Evolutionary conservation across 2,888 invertebrate genomes (phyloP).

Genomic region (Sthenelais limicola): DNA sequence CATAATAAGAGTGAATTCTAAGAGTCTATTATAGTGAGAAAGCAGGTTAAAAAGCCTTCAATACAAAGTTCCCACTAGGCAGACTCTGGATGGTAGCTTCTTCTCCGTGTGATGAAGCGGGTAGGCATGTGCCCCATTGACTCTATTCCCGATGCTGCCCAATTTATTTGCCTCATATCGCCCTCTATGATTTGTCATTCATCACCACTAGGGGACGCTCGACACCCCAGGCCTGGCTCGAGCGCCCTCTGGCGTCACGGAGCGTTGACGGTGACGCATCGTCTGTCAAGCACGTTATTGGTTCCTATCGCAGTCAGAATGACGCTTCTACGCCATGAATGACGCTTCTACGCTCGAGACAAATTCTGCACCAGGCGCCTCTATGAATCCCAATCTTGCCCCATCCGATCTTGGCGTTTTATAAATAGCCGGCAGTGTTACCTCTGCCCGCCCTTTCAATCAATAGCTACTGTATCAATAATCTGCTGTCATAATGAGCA

Average conservation of each 20-base stretch:
- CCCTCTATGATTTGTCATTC: constrained; percentile 38
- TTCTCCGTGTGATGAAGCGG: too few species aligned
- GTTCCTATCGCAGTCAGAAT: constrained; percentile 29
- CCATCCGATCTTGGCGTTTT: constrained; percentile 3
- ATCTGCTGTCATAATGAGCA: constrained; percentile 29
- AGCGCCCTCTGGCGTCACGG: constrained; percentile 11
- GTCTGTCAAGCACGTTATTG: constrained; percentile 33
- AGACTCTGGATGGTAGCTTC: too few species aligned
- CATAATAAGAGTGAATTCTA: too few species aligned
- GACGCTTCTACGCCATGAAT: constrained; percentile 15
- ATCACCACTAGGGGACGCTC: constrained; percentile 26
- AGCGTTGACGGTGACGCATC: constrained; percentile 35
- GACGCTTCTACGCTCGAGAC: constrained; percentile 15
- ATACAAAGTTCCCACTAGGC: too few species aligned
- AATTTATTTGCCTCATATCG: constrained; percentile 37
- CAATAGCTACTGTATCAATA: too few species aligned
- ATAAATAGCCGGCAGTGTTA: constrained; percentile 19
- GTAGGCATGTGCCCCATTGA: constrained; percentile 2
- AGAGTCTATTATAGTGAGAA: too few species aligned
- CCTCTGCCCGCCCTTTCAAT: constrained; percentile 14
- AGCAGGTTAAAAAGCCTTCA: too few species aligned
- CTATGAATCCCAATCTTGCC: constrained; percentile 28
- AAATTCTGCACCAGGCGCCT: constrained; percentile 28
- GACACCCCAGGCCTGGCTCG: constrained; percentile 27
- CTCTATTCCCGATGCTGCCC: constrained; percentile 27